Evolutionary conservation across 2,888 invertebrate genomes (phyloP), one percentile per base, ranked within the genome.

Genomic region (Clunio marinus): DNA sequence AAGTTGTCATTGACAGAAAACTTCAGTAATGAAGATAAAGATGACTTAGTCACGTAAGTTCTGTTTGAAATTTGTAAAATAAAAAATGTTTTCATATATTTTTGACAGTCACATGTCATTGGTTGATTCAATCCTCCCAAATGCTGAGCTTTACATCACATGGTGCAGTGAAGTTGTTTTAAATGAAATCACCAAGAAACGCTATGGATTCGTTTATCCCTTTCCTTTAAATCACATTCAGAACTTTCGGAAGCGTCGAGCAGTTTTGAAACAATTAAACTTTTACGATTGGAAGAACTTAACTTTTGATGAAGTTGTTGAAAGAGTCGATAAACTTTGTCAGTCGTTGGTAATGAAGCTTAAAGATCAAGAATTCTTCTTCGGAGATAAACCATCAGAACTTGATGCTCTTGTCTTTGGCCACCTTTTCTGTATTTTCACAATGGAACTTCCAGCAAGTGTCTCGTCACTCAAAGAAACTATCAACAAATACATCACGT

Each of bases 331-430:
- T 17, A 72, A 90, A 88, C 72, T 95, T 94, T 96, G 96, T 74
- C 87, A 88, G 72, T 91, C 94, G 0, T 80, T 98, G 3, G 90
- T 92, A 59, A 88, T 90, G 73, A 86, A 94, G 71, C 81, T 98
- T 0, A 92, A 89, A 4, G 86, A 88, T 22, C 86, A 86, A 68
- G 83, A 85, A 55, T 95, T 86, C 77, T 96, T 97, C 80, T 94
- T 91, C 77, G 89, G 89, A 5, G 83, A 86, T 69, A 81, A 80
- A 89, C 96, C 96, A 1, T 95, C 95, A 28, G 97, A 98, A 79
- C 81, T 97, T 71, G 98, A 99, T 80, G 97, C 97, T 1, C 80
- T 98, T 35, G 92, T 95, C 0, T 99, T 96, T 82, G 98, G 97
- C 0, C 98, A 98, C 80, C 83, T 98, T n/a, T 98, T 91, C 80